These are phyloP conservation scores for Notiomystis cincta DNA, from an alignment of 2,113 vertebrate genomes.

Conservation along the genomic window DNA sequence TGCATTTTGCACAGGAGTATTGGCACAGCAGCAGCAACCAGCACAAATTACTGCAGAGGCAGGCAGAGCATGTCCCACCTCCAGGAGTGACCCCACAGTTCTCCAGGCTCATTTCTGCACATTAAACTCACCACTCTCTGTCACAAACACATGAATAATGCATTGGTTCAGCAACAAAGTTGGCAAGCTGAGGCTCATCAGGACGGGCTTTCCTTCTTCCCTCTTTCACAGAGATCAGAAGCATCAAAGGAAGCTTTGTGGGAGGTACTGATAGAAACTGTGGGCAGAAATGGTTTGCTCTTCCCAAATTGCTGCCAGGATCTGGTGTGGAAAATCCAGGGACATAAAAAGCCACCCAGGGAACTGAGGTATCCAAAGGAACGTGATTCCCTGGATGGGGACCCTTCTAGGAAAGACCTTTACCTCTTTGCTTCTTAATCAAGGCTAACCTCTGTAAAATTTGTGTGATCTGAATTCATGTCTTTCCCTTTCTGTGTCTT, in stretches of 20 bases:
- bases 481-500: neutral
- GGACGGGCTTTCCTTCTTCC: neutral
- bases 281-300: neutral
- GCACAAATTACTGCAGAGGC: neutral
- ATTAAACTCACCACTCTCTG: neutral
- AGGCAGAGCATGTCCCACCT: neutral
- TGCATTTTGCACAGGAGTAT: neutral
- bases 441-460: neutral
- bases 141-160: slow-evolving; percentile 31
- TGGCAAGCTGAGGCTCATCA: neutral
- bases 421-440: neutral
- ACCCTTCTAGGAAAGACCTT: neutral
- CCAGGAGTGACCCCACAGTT: neutral
- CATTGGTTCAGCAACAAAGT: neutral
- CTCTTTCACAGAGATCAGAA: neutral
- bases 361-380: neutral
- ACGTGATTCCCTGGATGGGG: neutral
- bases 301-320: neutral
- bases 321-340: neutral
- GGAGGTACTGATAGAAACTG: neutral
- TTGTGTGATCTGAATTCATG: neutral
- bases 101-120: neutral
- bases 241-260: neutral
- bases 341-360: neutral
- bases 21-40: neutral